Conservation (phyloP, 35 echinoderm and acorn worm species). For the Anneissia japonica region DNA sequence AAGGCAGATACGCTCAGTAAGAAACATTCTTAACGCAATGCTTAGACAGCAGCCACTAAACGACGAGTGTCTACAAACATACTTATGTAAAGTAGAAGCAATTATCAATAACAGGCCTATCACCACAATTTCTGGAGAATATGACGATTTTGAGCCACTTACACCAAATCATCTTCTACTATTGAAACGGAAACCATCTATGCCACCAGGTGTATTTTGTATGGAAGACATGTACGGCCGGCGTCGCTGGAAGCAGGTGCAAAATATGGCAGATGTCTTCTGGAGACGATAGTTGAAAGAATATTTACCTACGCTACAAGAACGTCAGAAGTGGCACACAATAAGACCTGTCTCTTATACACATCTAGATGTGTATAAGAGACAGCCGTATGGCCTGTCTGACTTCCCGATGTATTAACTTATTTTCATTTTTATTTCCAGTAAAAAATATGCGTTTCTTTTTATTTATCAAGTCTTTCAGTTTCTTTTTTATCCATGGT, state of each 20-base stretch:
- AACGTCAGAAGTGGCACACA: constrained; percentile 32
- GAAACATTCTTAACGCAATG: neutral
- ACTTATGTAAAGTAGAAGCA: neutral
- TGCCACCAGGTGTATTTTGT: neutral
- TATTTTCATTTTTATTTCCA: too few relatives aligned
- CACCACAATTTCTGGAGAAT: neutral
- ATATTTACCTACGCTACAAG: constrained; percentile 6
- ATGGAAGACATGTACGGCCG: neutral
- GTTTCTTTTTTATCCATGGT: constrained; percentile 19
- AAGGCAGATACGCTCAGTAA: neutral
- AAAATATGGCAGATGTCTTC: constrained; percentile 20
- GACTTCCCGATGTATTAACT: too few relatives aligned
- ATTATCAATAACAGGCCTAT: neutral
- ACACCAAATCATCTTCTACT: neutral
- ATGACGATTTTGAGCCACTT: neutral
- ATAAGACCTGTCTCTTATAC: too few relatives aligned
- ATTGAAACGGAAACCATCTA: neutral
- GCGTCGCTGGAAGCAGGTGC: constrained; percentile 3
- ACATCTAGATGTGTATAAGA: too few relatives aligned
- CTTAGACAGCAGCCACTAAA: neutral
- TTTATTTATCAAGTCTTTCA: neutral
- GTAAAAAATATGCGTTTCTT: too few relatives aligned
- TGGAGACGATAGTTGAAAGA: constrained; percentile 8
- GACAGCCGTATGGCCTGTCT: too few relatives aligned
- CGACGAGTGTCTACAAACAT: neutral